Percentiles rank a stretch among this genome's conserved stretches.
These are phyloP conservation scores for Leucania comma DNA, from an alignment of 2,888 invertebrate genomes.

Conservation along the genomic window DNA sequence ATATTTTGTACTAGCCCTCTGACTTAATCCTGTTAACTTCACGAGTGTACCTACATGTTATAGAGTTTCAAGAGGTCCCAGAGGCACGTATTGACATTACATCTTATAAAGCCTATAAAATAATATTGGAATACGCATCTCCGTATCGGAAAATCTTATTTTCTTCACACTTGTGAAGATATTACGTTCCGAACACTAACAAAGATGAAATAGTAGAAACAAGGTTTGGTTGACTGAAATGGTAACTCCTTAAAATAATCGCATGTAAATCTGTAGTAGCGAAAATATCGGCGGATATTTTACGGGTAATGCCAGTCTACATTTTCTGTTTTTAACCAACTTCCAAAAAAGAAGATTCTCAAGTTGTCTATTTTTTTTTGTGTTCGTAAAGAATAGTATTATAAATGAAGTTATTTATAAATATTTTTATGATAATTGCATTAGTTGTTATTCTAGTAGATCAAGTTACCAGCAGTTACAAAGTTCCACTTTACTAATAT, in stretches of 20 bases:
- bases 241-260: conserved; percentile 3
- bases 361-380: too few species aligned
- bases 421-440: too few species aligned
- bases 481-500: too few species aligned
- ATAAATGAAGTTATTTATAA: too few species aligned
- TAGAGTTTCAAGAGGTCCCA: neutral
- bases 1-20: neutral
- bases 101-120: conserved; percentile 30
- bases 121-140: conserved; percentile 32
- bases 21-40: neutral
- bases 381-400: too few species aligned
- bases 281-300: neutral
- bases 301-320: too few species aligned
- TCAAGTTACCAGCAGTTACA: too few species aligned
- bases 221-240: neutral
- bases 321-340: too few species aligned
- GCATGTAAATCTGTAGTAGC: conserved; percentile 1
- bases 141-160: conserved; percentile 38
- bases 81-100: conserved; percentile 26
- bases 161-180: conserved; percentile 32
- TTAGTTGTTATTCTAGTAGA: too few species aligned
- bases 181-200: conserved; percentile 11
- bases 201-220: conserved; percentile 13
- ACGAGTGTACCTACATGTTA: neutral
- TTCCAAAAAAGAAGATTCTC: too few species aligned